Conservation (phyloP, 2,113 vertebrate genomes). For the Siniperca knerii region DNA sequence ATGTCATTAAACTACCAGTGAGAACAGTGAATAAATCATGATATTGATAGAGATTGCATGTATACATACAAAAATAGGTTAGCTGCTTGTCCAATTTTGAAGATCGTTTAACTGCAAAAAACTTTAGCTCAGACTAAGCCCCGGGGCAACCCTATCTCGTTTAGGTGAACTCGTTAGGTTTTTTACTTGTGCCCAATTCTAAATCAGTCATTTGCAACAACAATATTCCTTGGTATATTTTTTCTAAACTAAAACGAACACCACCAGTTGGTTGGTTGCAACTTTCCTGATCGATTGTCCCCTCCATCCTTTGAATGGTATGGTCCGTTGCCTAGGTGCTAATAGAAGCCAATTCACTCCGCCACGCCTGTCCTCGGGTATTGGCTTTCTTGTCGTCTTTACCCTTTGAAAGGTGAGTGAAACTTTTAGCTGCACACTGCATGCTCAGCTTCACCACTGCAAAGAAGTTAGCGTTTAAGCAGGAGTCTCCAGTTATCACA, state of each 20-base stretch:
- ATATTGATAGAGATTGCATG: not conserved
- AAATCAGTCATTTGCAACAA: not conserved
- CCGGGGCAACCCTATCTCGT: too few relatives aligned
- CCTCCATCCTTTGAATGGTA: conserved; percentile 62
- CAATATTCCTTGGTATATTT: not conserved
- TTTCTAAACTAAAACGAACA: not conserved
- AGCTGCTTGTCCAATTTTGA: not conserved
- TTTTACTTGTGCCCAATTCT: not conserved
- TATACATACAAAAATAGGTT: too few relatives aligned
- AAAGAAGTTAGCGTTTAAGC: not conserved
- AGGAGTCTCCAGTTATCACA: not conserved
- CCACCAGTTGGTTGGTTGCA: not conserved
- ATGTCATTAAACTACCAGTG: not conserved
- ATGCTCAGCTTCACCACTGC: not conserved
- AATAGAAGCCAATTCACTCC: conserved; percentile 67
- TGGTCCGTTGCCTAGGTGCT: conserved; percentile 79
- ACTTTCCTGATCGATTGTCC: not conserved
- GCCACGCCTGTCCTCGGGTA: conserved; percentile 62
- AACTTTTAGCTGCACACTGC: not conserved
- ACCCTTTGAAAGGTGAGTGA: conserved; percentile 54
- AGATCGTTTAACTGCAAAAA: not conserved
- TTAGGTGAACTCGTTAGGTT: not conserved
- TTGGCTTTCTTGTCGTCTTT: not conserved
- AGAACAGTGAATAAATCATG: not conserved
- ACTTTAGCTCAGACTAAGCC: too few relatives aligned